A percentile compares a stretch with the other conserved stretches of the same genome.
Evolutionary conservation across 2,888 invertebrate genomes (phyloP).

Genomic region (Rhingia rostrata): DNA sequence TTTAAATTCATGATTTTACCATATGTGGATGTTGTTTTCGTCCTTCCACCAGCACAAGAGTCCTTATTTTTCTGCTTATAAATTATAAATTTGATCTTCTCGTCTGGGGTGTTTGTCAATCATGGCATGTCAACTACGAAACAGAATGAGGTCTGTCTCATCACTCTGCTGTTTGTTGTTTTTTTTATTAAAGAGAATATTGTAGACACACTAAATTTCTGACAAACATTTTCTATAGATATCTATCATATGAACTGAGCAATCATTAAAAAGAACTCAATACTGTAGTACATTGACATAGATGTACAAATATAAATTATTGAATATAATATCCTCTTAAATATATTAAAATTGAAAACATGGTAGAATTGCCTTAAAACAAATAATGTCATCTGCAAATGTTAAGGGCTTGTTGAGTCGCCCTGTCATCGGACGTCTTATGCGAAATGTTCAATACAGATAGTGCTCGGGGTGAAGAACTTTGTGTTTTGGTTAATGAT

Average conservation of each 20-base stretch:
- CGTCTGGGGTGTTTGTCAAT: slow-evolving; percentile 48
- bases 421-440: not conserved
- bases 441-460: slow-evolving; percentile 16
- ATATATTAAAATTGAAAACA: not conserved
- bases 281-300: not conserved
- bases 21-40: not conserved
- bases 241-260: no score
- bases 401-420: not conserved
- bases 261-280: not conserved
- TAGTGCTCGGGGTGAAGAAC: slow-evolving; percentile 1
- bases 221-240: no score
- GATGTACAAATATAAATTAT: not conserved
- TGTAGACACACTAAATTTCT: no score
- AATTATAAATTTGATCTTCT: slow-evolving; percentile 56
- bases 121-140: slow-evolving; percentile 40
- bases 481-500: slow-evolving; percentile 25
- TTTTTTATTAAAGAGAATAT: no score
- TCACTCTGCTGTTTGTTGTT: not conserved
- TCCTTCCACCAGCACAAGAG: not conserved
- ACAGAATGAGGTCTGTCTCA: not conserved
- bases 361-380: slow-evolving; percentile 13
- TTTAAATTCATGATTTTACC: not conserved
- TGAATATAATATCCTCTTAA: not conserved
- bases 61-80: slow-evolving; percentile 29
- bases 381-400: slow-evolving; percentile 23